Evolutionary conservation across 2,888 invertebrate species (phyloP), one percentile per base, ranked within the genome.

Genomic region (Hybos culiciformis): DNA sequence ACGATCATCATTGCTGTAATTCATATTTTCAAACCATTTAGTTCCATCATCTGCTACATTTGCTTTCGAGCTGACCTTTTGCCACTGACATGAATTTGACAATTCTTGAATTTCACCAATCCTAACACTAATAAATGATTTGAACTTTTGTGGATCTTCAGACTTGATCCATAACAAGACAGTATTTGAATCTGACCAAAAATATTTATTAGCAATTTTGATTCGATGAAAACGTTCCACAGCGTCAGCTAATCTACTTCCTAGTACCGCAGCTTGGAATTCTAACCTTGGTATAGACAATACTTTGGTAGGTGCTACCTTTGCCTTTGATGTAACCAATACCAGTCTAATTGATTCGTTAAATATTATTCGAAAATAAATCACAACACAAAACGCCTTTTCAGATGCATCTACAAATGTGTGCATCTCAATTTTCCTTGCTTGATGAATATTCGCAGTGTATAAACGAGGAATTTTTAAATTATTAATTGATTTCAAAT

Each of bases 11-110:
- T 11, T n/a, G 14, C 23, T 42, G 7, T 42, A 31, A 32, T 41
- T 47, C 40, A 46, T 40, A 17, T 36, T 36, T 12, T 39, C 26
- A 7, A 17, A 39, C 8, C 48, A 23, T 31, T 51, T 49, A 8
- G 51, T 53, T 14, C 51, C 50, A 17, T 33, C 49, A 42, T 56
- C 54, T n/a, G 55, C 52, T 3, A 45, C 40, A 41, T 54, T 56
- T 11, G 40, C 14, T 4, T 47, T 46, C 1, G 54, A 46, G 8
- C 53, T 49, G 5, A 49, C 44, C 48, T 53, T 55, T n/a, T 44
- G 42, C 52, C 54, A 56, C 19, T 55, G 47, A 14, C 45, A 42
- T 19, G 45, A 36, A 4, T 45, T 12, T 7, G 49, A 39, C n/a
- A 36, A 21, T 3, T 43, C 29, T 4, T 45, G 46, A 14, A 53